Evolutionary conservation across 2,113 vertebrate species (phyloP), one percentile per base, ranked within the genome.

Genomic region (Hiodon alosoides): DNA sequence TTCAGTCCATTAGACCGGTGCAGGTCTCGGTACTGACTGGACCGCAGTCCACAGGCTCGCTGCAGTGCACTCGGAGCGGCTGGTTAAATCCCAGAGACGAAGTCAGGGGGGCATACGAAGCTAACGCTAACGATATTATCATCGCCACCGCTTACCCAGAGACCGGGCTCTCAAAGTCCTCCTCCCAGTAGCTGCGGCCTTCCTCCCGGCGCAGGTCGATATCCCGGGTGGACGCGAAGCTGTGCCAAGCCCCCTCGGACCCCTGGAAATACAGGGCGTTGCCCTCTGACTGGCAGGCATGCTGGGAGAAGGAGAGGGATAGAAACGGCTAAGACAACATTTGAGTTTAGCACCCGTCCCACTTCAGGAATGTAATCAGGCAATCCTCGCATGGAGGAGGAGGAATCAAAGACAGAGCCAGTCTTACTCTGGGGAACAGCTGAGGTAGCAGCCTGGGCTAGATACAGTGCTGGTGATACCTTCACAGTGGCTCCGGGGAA

Each of bases 401-500:
- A 51, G 17, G n/a, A 5, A 61, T 61, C 11, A 9, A 61, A 14
- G 59, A 61, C 11, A 9, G 8, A 4, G 11, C 59, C 31, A 31
- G 31, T 31, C 8, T 66, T 16, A 13, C 60, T 5, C 8, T 3
- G 47, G 66, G 17, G 31, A 68, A 51, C 2, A 46, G 48, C 4
- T n/a, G 5, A n/a, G 58, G 58, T 11, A 59, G 8, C 1, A 7
- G 11, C 5, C 17, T 7, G 16, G 3, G 0, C 3, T 10, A 6
- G 55, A 4, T 6, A 17, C 9, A 47, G 31, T 4, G 10, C 3
- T 8, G 5, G 14, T 4, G 58, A 77, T 82, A 98, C 97, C 96
- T 99, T 99, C 69, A 99, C 86, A 2, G 93, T 98, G 72, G 97
- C 97, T 79, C 97, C 97, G 50, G 97, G 97, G 81, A 98, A 99